Percentiles rank a stretch among this genome's conserved stretches.
Evolutionary conservation across 2,797 vertebrate genomes (phyloP).

Genomic region (Pachyuromys duprasi): DNA sequence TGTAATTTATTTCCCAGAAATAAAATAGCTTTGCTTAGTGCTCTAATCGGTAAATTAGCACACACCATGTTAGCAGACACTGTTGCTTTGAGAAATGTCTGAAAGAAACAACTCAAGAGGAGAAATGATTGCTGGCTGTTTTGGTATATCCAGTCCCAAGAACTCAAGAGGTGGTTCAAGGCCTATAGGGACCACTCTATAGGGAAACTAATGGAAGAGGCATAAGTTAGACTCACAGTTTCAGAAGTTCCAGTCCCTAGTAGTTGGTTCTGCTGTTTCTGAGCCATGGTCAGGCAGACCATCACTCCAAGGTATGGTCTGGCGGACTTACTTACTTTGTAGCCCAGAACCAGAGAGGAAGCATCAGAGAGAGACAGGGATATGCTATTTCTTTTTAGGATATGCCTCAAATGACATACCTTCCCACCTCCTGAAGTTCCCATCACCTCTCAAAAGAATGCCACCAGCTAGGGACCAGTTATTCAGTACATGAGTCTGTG

Average conservation of each 20-base stretch:
- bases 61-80: background rate
- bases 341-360: background rate
- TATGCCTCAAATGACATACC: background rate
- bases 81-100: background rate
- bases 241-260: background rate
- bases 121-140: background rate
- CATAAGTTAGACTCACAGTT: background rate
- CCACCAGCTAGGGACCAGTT: background rate
- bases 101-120: background rate
- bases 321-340: background rate
- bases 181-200: background rate
- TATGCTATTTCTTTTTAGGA: background rate
- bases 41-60: background rate
- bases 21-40: slow-evolving; percentile 37
- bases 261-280: background rate
- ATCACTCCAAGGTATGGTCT: background rate
- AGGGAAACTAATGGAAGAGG: background rate
- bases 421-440: background rate
- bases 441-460: background rate
- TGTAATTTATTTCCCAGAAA: background rate
- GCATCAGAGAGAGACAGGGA: background rate
- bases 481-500: background rate
- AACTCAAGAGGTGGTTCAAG: background rate
- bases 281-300: background rate
- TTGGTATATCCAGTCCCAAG: background rate